A percentile compares a stretch with the other conserved stretches of the same genome.
Conservation (phyloP, 2,113 vertebrate species). For the Motacilla alba region DNA sequence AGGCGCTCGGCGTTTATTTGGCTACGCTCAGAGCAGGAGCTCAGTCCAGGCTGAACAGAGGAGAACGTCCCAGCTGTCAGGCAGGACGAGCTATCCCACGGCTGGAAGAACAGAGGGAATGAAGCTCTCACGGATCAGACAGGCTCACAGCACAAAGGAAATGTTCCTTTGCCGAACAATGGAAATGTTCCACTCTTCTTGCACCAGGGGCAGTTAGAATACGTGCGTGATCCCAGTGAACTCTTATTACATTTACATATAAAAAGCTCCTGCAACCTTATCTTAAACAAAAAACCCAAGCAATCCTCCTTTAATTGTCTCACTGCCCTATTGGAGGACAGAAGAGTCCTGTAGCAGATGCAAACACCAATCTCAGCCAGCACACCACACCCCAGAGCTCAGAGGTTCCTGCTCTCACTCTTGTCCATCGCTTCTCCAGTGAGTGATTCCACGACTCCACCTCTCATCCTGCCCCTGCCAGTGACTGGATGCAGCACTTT, state of each 20-base stretch:
- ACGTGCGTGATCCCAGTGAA: neutral
- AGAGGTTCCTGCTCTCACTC: neutral
- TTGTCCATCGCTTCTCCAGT: neutral
- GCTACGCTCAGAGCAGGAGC: neutral
- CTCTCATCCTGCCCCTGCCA: neutral
- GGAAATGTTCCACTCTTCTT: neutral
- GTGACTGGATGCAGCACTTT: fast-evolving
- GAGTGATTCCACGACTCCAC: neutral
- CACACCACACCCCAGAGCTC: neutral
- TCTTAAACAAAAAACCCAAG: neutral
- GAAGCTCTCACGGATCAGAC: neutral
- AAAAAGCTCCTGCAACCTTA: neutral
- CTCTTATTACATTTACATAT: neutral
- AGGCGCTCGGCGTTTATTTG: neutral
- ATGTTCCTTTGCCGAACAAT: no score
- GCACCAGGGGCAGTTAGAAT: neutral
- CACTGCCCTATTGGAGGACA: neutral
- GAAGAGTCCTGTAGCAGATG: neutral
- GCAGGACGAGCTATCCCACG: fast-evolving
- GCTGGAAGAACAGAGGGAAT: neutral
- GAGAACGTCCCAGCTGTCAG: neutral
- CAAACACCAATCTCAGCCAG: neutral
- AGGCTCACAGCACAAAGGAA: neutral
- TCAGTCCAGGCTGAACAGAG: neutral
- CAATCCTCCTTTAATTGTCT: neutral